Base-by-base conservation (phyloP, 2,113 vertebrate genomes). In the Chaetodon trifascialis region DNA sequence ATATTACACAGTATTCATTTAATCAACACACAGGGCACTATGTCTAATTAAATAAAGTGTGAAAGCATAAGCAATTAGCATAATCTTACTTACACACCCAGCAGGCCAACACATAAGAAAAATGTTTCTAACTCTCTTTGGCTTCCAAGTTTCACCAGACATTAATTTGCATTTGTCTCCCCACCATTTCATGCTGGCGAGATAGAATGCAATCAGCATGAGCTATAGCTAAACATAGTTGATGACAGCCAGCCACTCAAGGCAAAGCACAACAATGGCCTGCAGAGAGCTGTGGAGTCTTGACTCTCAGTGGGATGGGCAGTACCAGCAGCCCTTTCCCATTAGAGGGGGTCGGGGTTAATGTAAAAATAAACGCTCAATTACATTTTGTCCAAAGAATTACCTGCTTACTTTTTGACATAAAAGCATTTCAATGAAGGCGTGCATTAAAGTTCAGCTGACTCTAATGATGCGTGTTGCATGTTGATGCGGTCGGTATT, bases 21-120 rank as follows among this genome's bases (percentile, higher is more conserved):
- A 0, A 60, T 68, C 10, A 60, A 36, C 25, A 34, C 30, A 44
- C 44, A n/a, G 44, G 9, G 10, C 36, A 11, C 19, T 46, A 54
- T 2, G 23, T 52, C 55, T 19, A 54, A 75, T 75, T 55, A 46
- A 46, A 47, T 38, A 19, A 75, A 69, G 72, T 25, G 23, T 7
- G 1, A 63, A 38, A 12, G 19, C 36, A 54, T 75, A 38, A 62
- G 64, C 25, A 68, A 60, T 36, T 36, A n/a, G 16, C 36, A 71
- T 15, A 42, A 25, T 34, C 46, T 54, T 23, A 66, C 17, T 34
- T 40, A 25, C 15, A 30, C 30, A 58, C 21, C 11, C 54, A 30
- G 40, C 21, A 72, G 60, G 23, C 10, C 60, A 49, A 55, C 30
- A 2, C 11, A 23, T 7, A 9, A 19, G 23, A 56, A 16, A 49